These are phyloP conservation scores for Sphaeramia orbicularis DNA, from an alignment of 2,797 vertebrate species.

Conservation along the genomic window DNA sequence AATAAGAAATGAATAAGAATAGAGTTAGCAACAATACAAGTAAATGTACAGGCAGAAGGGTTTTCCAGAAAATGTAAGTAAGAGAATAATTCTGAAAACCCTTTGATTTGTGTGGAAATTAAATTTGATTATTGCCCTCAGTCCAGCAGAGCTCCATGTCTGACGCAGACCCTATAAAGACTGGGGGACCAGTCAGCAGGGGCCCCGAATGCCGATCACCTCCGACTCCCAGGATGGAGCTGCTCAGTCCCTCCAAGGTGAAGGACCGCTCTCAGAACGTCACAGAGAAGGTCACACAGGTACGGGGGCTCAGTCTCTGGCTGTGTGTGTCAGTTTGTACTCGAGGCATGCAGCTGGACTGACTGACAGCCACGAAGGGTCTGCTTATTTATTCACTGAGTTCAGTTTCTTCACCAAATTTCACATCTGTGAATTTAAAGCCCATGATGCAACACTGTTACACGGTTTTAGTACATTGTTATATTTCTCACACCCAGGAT, in stretches of 20 bases:
- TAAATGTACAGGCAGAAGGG: not conserved
- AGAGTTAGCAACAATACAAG: not conserved
- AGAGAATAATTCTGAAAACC: not conserved
- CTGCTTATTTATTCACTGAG: not conserved
- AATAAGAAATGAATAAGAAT: not conserved
- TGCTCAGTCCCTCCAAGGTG: constrained; percentile 91
- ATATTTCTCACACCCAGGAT: not conserved
- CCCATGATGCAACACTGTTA: constrained; percentile 1
- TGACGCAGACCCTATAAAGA: constrained; percentile 87
- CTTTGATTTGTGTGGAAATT: not conserved
- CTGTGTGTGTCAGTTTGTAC: not conserved
- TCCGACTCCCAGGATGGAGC: constrained; percentile 89
- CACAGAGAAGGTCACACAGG: constrained; percentile 97
- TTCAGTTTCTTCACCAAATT: not conserved
- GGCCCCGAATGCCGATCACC: constrained; percentile 84
- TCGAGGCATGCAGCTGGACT: not conserved
- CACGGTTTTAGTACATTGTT: not conserved
- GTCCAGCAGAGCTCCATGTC: constrained; percentile 84
- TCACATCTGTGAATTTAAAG: not conserved
- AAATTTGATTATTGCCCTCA: constrained; percentile 6
- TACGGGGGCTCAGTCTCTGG: constrained; percentile 60
- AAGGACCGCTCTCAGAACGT: constrained; percentile 93
- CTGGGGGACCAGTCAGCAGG: constrained; percentile 84
- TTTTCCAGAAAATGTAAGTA: not conserved
- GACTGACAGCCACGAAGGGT: not conserved